Evolutionary conservation across 2,797 vertebrate species (phyloP).

Genomic region (Pteropus rufus): DNA sequence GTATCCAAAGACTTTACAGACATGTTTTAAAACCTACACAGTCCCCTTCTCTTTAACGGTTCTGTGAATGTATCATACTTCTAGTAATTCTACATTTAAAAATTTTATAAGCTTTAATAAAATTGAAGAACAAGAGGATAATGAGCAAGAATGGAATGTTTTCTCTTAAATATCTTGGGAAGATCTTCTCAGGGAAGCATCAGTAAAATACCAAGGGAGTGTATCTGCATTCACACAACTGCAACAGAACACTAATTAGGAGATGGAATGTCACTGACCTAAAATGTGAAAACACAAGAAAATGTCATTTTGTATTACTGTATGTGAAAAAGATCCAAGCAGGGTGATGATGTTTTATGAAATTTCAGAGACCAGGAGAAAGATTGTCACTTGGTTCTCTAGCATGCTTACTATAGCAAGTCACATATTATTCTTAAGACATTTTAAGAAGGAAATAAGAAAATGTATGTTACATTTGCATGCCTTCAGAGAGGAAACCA

Average conservation of each 20-base stretch:
- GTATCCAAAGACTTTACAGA: background rate
- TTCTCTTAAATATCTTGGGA: conserved; percentile 17
- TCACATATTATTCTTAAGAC: conserved; percentile 41
- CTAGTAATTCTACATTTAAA: background rate
- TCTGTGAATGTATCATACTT: background rate
- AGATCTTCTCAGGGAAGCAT: conserved; percentile 36
- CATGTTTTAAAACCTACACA: background rate
- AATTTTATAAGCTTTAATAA: conserved; percentile 1
- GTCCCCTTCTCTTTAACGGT: background rate
- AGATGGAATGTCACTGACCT: conserved; percentile 73
- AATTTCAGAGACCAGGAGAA: conserved; percentile 61
- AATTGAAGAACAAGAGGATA: background rate
- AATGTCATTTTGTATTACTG: conserved; percentile 62
- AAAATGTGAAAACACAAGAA: conserved; percentile 69
- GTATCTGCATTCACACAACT: conserved; percentile 3
- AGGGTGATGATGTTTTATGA: conserved; percentile 66
- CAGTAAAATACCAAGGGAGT: conserved; percentile 48
- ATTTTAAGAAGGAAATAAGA: conserved; percentile 25
- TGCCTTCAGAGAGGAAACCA: conserved; percentile 44
- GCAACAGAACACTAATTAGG: conserved; percentile 74
- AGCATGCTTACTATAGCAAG: conserved; percentile 33
- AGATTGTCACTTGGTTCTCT: conserved; percentile 47
- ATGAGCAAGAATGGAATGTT: conserved; percentile 31
- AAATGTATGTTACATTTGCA: background rate
- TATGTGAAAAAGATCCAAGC: conserved; percentile 68